phyloP scores from a whole-genome alignment of 2,888 invertebrate genomes.

The Volucella inflata region DNA sequence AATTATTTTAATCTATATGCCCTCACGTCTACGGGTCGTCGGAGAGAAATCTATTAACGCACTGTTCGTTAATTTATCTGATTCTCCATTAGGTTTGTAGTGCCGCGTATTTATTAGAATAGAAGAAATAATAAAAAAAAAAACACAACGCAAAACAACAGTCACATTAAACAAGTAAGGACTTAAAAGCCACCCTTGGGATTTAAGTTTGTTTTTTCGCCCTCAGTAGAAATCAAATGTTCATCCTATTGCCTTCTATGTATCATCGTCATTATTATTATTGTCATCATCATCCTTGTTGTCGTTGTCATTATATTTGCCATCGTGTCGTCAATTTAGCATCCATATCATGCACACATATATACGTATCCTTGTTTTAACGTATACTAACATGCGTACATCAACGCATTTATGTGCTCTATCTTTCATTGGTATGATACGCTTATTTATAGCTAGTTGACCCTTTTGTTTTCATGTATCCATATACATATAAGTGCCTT shows the following conservation, averaged over 20 bases:
- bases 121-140: not conserved
- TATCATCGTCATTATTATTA: constrained; percentile 31
- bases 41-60: constrained; percentile 49
- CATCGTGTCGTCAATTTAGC: too few species aligned
- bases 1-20: constrained; percentile 50
- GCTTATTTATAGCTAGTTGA: constrained; percentile 71
- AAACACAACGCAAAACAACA: not conserved
- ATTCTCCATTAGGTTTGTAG: constrained; percentile 12
- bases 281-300: constrained; percentile 21
- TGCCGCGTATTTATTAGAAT: not conserved
- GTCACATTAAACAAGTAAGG: constrained; percentile 29
- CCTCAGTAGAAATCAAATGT: constrained; percentile 62
- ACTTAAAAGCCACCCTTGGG: constrained; percentile 40
- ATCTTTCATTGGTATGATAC: constrained; percentile 64
- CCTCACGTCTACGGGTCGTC: not conserved
- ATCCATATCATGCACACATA: too few species aligned
- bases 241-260: constrained; percentile 48
- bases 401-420: constrained; percentile 32
- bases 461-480: constrained; percentile 51
- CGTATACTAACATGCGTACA: too few species aligned
- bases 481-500: not conserved
- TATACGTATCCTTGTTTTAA: constrained; percentile 6
- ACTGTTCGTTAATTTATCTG: constrained; percentile 58
- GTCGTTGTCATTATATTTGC: not conserved
- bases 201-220: constrained; percentile 7